These are phyloP conservation scores for Pomatostomus ruficeps DNA, from an alignment of 2,113 vertebrate species.

Conservation along the genomic window DNA sequence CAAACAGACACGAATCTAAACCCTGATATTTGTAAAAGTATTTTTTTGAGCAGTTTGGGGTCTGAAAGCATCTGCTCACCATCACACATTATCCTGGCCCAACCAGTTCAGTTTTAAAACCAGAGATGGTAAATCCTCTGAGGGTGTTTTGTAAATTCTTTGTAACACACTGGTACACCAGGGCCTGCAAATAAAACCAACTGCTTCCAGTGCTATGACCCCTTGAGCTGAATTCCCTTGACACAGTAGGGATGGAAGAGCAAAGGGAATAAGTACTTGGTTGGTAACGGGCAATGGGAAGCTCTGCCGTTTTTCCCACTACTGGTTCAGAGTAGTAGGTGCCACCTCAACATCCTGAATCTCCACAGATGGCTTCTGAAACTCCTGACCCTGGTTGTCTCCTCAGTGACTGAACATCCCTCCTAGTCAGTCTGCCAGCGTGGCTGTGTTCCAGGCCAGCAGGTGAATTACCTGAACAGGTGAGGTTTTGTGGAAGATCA, in stretches of 20 bases:
- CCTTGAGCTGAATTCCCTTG: neutral
- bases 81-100: neutral
- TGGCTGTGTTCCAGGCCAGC: neutral
- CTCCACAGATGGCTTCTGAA: neutral
- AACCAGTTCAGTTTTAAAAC: neutral
- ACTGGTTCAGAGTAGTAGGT: neutral
- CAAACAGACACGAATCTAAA: neutral
- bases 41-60: neutral
- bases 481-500: neutral
- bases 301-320: neutral
- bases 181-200: neutral
- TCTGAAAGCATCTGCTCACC: neutral
- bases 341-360: neutral
- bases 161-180: neutral
- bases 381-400: neutral
- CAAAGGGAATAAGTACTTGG: neutral
- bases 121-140: neutral
- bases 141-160: neutral
- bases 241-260: neutral
- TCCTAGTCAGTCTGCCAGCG: neutral
- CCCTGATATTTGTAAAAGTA: neutral
- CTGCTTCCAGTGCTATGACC: neutral
- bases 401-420: fast-evolving
- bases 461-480: neutral
- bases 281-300: neutral